A percentile compares a stretch with the other conserved stretches of the same genome.
These are phyloP conservation scores for Theonella swinhoei DNA, from an alignment of 37 sponge, comb jelly and placozoan species.

Conservation along the genomic window DNA sequence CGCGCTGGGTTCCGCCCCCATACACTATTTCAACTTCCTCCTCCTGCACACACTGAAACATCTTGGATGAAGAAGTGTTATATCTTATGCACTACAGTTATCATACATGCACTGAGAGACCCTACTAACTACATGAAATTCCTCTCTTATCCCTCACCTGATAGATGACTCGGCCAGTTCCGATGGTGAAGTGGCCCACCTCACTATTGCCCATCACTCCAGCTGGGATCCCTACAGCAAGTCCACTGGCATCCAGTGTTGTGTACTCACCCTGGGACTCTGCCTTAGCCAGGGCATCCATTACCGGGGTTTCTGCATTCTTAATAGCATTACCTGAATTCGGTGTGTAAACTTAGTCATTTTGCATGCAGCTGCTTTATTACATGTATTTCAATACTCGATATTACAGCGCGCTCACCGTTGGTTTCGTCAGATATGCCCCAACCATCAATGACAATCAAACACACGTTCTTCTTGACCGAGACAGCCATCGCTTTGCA, in stretches of 20 bases:
- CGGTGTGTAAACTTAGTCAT: no score
- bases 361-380: not conserved
- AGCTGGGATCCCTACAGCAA: constrained; percentile 90
- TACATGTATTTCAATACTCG: not conserved
- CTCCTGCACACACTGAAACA: no score
- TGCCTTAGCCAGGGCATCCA: constrained; percentile 82
- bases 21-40: no score
- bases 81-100: no score
- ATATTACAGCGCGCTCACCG: constrained; percentile 53
- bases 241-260: constrained; percentile 88
- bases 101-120: no score
- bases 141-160: no score
- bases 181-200: constrained; percentile 96
- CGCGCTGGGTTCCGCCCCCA: no score
- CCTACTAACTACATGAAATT: no score
- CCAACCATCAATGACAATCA: constrained; percentile 98
- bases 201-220: constrained; percentile 99
- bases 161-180: constrained; percentile 86
- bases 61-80: no score
- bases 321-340: constrained; percentile 93
- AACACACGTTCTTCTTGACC: constrained; percentile 70
- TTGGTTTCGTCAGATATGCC: constrained; percentile 79
- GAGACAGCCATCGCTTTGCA: not conserved
- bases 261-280: constrained; percentile 38
- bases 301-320: constrained; percentile 94